Base-by-base conservation (phyloP, 2,113 vertebrate species). In the Sigmodon hispidus region DNA sequence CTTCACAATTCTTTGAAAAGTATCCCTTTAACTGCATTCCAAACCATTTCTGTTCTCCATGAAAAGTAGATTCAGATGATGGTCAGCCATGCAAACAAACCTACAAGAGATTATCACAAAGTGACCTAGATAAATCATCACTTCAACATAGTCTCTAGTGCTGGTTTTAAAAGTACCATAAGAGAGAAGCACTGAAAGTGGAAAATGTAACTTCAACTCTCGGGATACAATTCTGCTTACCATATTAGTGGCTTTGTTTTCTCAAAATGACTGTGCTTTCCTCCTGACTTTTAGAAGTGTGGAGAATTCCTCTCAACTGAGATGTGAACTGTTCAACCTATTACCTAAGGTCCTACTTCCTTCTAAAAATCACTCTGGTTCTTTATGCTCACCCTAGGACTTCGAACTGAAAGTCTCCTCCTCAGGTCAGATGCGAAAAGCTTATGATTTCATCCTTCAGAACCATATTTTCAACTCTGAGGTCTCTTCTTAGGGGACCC, bases 341-440 rank as follows among this genome's bases (percentile, higher is more conserved):
- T 86, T 73, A 91, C 72, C 48, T 40, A 89, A 96, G 52, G 70
- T 72, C 85, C 55, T 77, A 63, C 50, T 93, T 95, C 50, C 67
- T 88, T 88, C 86, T 50, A 93, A 88, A 85, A 90, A 55, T 34
- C 11, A 7, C 31, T 73, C 59, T 63, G 8, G 36, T 50, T 43
- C 52, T 79, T 77, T 61, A 88, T 69, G 31, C 85, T 70, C 63
- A 48, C 40, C 57, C 55, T 72, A 59, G 29, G 31, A 43, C 67
- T 75, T 91, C 34, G 57, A 86, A 94, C 65, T 52, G 61, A 94
- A 89, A 92, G 67, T 87, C 80, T 61, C 72, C 94, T 92, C 59
- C 73, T 85, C 40, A 48, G 72, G 80, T 94, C 55, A 83, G 24
- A 94, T 86, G 55, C 92, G 77, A 81, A 92, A 61, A 87, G 67